phyloP scores from a whole-genome alignment of 2,797 vertebrate species.

The Enteromius trimaculatus region DNA sequence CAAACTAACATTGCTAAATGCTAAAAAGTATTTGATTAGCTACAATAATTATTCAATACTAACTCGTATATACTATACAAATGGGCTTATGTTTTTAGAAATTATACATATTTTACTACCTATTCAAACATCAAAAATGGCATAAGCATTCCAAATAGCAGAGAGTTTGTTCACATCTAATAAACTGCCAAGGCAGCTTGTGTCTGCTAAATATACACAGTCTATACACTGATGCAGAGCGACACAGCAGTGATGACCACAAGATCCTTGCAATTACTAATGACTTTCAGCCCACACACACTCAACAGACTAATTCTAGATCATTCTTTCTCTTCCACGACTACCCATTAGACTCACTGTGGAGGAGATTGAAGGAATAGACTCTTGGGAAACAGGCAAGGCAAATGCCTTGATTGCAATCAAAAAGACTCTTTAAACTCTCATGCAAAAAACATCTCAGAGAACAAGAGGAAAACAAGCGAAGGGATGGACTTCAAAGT shows the following conservation, averaged over 20 bases:
- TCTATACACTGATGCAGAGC: slow-evolving; percentile 6
- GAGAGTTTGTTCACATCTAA: background rate
- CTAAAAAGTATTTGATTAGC: slow-evolving; percentile 1
- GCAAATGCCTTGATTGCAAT: slow-evolving; percentile 23
- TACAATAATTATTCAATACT: background rate
- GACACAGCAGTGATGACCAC: slow-evolving; percentile 26
- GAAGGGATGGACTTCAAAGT: slow-evolving; percentile 71
- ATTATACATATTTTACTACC: background rate
- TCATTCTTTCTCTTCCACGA: slow-evolving; percentile 15
- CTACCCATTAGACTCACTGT: slow-evolving; percentile 21
- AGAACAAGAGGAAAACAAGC: slow-evolving; percentile 65
- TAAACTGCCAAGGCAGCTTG: background rate
- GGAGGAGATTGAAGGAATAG: slow-evolving; percentile 19
- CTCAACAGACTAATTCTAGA: slow-evolving; percentile 35
- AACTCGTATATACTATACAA: background rate
- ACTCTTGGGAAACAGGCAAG: slow-evolving; percentile 32
- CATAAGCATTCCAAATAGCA: background rate
- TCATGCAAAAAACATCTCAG: slow-evolving; percentile 59
- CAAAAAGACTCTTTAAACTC: slow-evolving; percentile 47
- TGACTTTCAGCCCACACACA: slow-evolving; percentile 26
- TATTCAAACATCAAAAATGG: background rate
- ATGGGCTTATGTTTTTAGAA: background rate
- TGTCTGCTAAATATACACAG: background rate
- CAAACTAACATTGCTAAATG: background rate
- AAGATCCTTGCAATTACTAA: slow-evolving; percentile 31